Evolutionary conservation across 2,888 invertebrate genomes (phyloP).

Genomic region (Phengaris arion): DNA sequence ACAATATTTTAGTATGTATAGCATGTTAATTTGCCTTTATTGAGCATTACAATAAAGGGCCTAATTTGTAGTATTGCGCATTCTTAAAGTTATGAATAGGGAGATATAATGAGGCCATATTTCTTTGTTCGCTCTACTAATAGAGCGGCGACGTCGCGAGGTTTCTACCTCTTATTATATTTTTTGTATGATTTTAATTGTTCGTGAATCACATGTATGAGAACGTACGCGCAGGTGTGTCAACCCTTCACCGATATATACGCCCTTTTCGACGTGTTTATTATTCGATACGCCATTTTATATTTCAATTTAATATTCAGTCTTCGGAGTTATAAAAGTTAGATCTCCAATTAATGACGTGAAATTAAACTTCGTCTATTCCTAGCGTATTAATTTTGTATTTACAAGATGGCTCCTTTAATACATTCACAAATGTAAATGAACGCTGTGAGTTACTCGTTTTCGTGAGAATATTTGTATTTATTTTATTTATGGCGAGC

Average conservation of each 20-base stretch:
- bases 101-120: conserved; percentile 69
- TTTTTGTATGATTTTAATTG: conserved; percentile 75
- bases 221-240: conserved; percentile 69
- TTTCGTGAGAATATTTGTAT: conserved; percentile 80
- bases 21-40: background rate
- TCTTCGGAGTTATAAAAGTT: conserved; percentile 23
- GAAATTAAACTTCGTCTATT: conserved; percentile 41
- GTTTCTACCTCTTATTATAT: conserved; percentile 74
- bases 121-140: conserved; percentile 74
- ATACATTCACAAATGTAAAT: conserved; percentile 77
- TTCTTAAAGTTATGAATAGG: conserved; percentile 47
- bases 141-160: conserved; percentile 70
- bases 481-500: conserved; percentile 78
- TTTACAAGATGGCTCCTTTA: conserved; percentile 74
- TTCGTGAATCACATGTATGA: conserved; percentile 73
- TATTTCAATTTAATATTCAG: conserved; percentile 27
- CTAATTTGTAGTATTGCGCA: conserved; percentile 31
- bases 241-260: conserved; percentile 57
- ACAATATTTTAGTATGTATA: background rate
- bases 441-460: conserved; percentile 73
- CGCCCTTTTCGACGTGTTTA: conserved; percentile 24
- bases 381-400: conserved; percentile 59
- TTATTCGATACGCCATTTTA: conserved; percentile 34
- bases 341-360: conserved; percentile 37
- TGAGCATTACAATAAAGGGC: conserved; percentile 24